phyloP scores from a whole-genome alignment of 2,888 invertebrate species.

The Campoletis raptor region DNA sequence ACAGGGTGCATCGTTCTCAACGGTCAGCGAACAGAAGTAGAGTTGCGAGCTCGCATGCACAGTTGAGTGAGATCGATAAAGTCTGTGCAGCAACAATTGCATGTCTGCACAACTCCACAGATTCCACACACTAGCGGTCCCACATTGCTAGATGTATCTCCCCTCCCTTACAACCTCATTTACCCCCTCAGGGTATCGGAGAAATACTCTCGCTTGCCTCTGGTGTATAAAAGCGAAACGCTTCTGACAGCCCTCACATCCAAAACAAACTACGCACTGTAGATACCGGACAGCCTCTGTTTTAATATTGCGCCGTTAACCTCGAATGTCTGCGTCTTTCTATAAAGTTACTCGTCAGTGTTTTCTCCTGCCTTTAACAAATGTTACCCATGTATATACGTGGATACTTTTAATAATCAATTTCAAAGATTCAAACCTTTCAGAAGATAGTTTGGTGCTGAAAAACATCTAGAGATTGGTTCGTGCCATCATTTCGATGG shows the following conservation, averaged over 20 bases:
- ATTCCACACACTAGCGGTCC: not conserved
- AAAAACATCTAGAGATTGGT: not conserved
- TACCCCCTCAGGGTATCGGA: conserved; percentile 27
- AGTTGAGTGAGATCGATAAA: conserved; percentile 61
- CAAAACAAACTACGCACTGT: conserved; percentile 52
- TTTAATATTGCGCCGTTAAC: conserved; percentile 54
- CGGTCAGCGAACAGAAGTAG: conserved; percentile 41
- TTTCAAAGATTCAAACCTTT: not conserved
- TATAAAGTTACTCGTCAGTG: conserved; percentile 49
- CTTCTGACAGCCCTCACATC: conserved; percentile 58
- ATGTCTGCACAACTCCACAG: conserved; percentile 16
- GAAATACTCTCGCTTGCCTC: conserved; percentile 44
- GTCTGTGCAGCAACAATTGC: conserved; percentile 45
- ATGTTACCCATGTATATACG: not conserved
- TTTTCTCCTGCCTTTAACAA: conserved; percentile 25
- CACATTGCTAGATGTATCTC: not conserved
- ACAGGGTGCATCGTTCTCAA: conserved; percentile 45
- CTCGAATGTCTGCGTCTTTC: conserved; percentile 55
- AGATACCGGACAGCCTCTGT: conserved; percentile 38
- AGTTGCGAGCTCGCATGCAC: conserved; percentile 43
- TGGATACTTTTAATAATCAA: conserved; percentile 13
- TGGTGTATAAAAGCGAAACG: conserved; percentile 59
- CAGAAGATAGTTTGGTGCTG: not conserved
- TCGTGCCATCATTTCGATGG: not conserved
- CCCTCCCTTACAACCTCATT: not conserved